Base-by-base conservation (phyloP, 2,888 invertebrate species). In the Drosophila robusta region DNA sequence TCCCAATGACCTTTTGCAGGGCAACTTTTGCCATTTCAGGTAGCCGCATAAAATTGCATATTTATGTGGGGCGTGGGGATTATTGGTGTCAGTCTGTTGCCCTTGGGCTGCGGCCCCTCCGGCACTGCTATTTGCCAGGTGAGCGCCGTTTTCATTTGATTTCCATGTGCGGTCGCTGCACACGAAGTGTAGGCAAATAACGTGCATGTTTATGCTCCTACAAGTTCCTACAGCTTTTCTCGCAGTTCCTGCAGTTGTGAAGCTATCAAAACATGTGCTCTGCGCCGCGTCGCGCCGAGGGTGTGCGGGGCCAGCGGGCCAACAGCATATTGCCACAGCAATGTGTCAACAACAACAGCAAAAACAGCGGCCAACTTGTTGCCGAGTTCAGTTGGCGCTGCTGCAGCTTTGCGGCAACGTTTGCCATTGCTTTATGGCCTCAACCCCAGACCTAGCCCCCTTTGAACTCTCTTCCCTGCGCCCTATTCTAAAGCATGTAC, bases 121-220 rank as follows among this genome's bases (percentile, higher is more conserved):
- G 2, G 1, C 18, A 7, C 14, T 5, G 14, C 3, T n/a, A 9
- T 52, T 65, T 39, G 52, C 36, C 61, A 47, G 77, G 50, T 39
- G 46, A 50, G 63, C 51, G 62, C 63, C 77, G 75, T 54, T 77
- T 68, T 77, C 74, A 73, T 75, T 75, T 75, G 78, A 75, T 77
- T 75, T 77, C 63, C 62, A 55, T 63, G 61, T 77, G 73, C 46
- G 74, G 74, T 77, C 57, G 61, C 52, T 54, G 61, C 67, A 60
- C 67, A 66, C 73, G 55, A 14, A 42, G 34, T 45, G 56, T 62
- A 46, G 55, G 58, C 74, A 77, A 77, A 72, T 52, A 67, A 67
- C 14, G 29, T 18, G 16, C 55, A 44, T 41, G 45, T 68, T 50
- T 58, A 58, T 52, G 50, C 46, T 12, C 38, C 41, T 41, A 32